Percentiles rank a stretch among this genome's conserved stretches.
Evolutionary conservation across 2,888 invertebrate species (phyloP).

Genomic region (Acanthosepion lycidas): DNA sequence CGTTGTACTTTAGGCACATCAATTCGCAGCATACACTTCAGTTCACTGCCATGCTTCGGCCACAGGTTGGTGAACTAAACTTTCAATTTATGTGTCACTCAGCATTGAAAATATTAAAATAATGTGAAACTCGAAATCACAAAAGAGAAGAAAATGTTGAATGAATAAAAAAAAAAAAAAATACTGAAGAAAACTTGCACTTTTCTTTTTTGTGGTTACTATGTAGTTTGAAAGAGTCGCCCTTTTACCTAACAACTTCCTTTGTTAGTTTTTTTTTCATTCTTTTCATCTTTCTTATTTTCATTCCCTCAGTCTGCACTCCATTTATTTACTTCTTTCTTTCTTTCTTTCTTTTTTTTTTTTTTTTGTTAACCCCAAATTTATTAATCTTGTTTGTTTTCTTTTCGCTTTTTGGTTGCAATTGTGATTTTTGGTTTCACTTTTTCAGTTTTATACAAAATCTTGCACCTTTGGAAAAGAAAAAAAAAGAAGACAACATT

Average conservation of each 20-base stretch:
- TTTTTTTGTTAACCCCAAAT: not conserved
- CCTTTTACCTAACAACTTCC: not conserved
- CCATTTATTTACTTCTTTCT: too few relatives aligned
- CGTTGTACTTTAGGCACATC: not conserved
- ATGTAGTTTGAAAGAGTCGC: not conserved
- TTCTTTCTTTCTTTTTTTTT: too few relatives aligned
- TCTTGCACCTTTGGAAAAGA: not conserved
- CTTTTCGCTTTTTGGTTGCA: not conserved
- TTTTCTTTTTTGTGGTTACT: not conserved
- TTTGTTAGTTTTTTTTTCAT: not conserved
- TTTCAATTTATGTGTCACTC: not conserved
- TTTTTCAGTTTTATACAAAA: not conserved
- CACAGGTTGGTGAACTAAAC: not conserved
- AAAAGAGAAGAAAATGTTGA: not conserved
- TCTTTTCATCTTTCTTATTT: not conserved
- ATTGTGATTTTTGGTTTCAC: not conserved
- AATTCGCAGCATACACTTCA: not conserved
- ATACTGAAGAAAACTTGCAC: not conserved
- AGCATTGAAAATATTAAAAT: not conserved
- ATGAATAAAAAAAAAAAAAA: not conserved
- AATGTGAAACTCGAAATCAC: not conserved
- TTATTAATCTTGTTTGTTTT: not conserved
- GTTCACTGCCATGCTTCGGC: constrained; percentile 2
- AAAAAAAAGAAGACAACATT: not conserved
- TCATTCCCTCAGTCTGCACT: not conserved